Base-by-base conservation (phyloP, 2,113 vertebrate genomes). In the Microtus oregoni region DNA sequence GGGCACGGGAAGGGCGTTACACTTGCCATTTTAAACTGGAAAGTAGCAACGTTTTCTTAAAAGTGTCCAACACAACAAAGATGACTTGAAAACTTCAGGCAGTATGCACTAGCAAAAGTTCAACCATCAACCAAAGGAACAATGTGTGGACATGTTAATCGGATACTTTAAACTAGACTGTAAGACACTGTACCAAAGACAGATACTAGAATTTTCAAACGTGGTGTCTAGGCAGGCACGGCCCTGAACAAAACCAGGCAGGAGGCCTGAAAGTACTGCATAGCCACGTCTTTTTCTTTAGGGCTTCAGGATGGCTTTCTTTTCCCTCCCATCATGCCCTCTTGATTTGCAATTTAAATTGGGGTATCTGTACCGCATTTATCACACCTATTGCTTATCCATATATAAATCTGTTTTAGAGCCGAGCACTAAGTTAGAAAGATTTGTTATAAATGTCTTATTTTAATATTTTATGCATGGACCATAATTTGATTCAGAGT, bases 381-480 rank as follows among this genome's bases (percentile, higher is more conserved):
- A 97, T 98, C 94, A 91, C 94, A 97, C 97, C 98, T 98, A 97
- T 97, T 97, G 97, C 98, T 97, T 97, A 97, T 97, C 97, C 92
- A 47, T 94, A 96, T 97, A 97, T 97, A 98, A 98, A 98, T 98
- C 97, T 98, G 96, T 97, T 98, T 97, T 97, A 97, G 97, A 97
- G 97, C 96, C 92, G 52, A 97, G 94, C 97, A 96, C 97, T 98
- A 97, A 97, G 94, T 98, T 97, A 98, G 97, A 96, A 97, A 97
- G 97, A 98, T 98, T 98, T 97, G 98, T 97, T 98, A 98, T 97
- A 97, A 97, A 98, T 97, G 98, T 97, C 98, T 97, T 97, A 97
- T 98, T 98, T 98, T 98, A 98, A 98, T 98, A 98, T 98, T 98
- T 98, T 97, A 97, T 97, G 96, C 96, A 96, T 97, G 97, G 97